Percentiles rank a stretch among this genome's conserved stretches.
phyloP scores from a whole-genome alignment of 2,888 invertebrate genomes.

The Volucella inflata region DNA sequence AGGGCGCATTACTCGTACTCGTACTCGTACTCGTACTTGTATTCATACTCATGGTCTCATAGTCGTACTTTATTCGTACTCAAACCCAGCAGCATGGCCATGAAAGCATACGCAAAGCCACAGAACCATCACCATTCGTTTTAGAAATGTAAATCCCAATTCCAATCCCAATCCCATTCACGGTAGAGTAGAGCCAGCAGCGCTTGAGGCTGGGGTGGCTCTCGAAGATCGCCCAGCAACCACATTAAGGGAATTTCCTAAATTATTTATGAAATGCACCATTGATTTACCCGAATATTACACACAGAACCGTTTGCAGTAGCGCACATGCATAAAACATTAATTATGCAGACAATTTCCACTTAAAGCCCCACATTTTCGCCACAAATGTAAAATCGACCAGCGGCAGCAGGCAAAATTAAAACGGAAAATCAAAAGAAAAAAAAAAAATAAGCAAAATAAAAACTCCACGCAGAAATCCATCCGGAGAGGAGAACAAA shows the following conservation, averaged over 20 bases:
- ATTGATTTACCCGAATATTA: slow-evolving; percentile 63
- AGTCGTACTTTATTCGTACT: no score
- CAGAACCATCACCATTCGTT: slow-evolving; percentile 25
- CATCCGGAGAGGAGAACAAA: slow-evolving; percentile 35
- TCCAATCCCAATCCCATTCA: slow-evolving; percentile 3
- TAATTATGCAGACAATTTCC: slow-evolving; percentile 72
- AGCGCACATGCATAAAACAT: slow-evolving; percentile 71
- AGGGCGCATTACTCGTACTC: no score
- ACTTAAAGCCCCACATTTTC: slow-evolving; percentile 56
- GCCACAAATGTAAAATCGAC: slow-evolving; percentile 72
- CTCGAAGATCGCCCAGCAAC: slow-evolving; percentile 15
- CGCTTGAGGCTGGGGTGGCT: neutral
- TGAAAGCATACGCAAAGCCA: slow-evolving; percentile 54
- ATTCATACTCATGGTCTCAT: no score
- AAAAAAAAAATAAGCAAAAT: slow-evolving; percentile 39
- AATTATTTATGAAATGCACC: slow-evolving; percentile 69
- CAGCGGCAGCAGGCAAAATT: slow-evolving; percentile 34
- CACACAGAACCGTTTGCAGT: slow-evolving; percentile 63
- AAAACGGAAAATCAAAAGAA: slow-evolving; percentile 22
- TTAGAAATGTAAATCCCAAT: slow-evolving; percentile 27
- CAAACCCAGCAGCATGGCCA: slow-evolving; percentile 32
- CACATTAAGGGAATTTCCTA: slow-evolving; percentile 43
- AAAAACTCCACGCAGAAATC: slow-evolving; percentile 40
- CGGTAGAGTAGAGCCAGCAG: neutral
- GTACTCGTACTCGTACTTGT: no score